Evolutionary conservation across 2,113 vertebrate genomes (phyloP).

Genomic region (Semnornis frantzii): DNA sequence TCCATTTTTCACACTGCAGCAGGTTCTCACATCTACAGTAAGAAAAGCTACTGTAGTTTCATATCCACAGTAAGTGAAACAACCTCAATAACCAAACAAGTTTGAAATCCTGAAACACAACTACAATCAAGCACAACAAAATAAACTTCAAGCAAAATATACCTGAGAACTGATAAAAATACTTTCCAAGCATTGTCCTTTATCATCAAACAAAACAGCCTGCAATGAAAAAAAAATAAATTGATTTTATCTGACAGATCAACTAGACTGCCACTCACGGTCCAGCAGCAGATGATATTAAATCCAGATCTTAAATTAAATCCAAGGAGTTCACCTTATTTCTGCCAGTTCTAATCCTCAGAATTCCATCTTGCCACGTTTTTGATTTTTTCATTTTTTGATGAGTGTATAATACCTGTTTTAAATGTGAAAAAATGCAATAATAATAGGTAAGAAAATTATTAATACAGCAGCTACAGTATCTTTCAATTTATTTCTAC

Average conservation of each 20-base stretch:
- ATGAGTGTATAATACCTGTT: slow-evolving; percentile 81
- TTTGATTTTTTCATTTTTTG: slow-evolving; percentile 83
- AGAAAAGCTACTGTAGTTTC: neutral
- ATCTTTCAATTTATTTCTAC: neutral
- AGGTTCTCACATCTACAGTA: neutral
- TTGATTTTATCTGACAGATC: neutral
- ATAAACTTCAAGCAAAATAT: neutral
- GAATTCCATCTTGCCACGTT: slow-evolving; percentile 81
- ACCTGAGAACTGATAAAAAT: slow-evolving; percentile 81
- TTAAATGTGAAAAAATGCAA: neutral
- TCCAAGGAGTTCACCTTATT: slow-evolving; percentile 70
- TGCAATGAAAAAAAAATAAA: slow-evolving; percentile 49
- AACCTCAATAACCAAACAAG: neutral
- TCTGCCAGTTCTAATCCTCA: slow-evolving; percentile 61
- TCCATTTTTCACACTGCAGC: neutral
- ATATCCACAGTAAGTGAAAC: neutral
- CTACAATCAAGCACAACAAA: neutral
- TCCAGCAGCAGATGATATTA: neutral
- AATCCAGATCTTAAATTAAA: neutral
- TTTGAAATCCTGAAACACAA: neutral
- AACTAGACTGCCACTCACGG: neutral
- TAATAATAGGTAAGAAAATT: neutral
- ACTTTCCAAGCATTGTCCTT: slow-evolving; percentile 78
- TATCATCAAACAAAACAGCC: slow-evolving; percentile 79
- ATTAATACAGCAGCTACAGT: neutral